Evolutionary conservation across 2,888 invertebrate genomes (phyloP).

Genomic region (Agapetus fuscipes): DNA sequence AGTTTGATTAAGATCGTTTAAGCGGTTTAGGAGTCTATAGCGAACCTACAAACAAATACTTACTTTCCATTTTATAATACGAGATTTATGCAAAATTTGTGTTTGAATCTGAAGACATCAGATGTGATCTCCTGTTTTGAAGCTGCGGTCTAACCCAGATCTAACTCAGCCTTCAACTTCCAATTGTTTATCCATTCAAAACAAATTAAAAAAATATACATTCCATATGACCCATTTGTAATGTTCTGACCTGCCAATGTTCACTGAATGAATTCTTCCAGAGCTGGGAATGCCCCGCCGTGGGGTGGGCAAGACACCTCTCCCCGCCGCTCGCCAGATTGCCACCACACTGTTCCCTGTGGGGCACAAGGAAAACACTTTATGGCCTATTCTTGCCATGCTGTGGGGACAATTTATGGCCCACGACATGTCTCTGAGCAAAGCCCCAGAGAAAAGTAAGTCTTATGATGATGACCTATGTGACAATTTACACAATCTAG

Average conservation of each 20-base stretch:
- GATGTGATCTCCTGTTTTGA: no score
- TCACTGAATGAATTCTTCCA: constrained; percentile 18
- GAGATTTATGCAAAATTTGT: no score
- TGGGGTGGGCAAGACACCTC: constrained; percentile 26
- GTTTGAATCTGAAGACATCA: no score
- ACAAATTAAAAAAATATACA: background rate
- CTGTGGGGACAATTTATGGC: constrained; percentile 53
- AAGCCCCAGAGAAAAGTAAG: constrained; percentile 1
- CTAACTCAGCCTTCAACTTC: no score
- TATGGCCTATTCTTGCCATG: constrained; percentile 31
- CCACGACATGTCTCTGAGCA: constrained; percentile 43
- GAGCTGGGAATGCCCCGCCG: constrained; percentile 28
- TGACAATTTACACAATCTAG: no score
- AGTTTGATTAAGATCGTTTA: no score
- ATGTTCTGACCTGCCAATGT: background rate
- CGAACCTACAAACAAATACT: no score
- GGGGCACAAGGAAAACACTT: constrained; percentile 25
- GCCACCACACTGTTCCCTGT: constrained; percentile 28
- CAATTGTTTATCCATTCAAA: no score
- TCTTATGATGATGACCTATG: no score
- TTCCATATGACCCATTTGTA: background rate
- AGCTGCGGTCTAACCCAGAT: no score
- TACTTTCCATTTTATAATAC: no score
- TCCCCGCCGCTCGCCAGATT: constrained; percentile 31
- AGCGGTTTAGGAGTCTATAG: no score